These are phyloP conservation scores for Paratrypauchen microcephalus DNA, from an alignment of 2,797 vertebrate species.

Conservation along the genomic window DNA sequence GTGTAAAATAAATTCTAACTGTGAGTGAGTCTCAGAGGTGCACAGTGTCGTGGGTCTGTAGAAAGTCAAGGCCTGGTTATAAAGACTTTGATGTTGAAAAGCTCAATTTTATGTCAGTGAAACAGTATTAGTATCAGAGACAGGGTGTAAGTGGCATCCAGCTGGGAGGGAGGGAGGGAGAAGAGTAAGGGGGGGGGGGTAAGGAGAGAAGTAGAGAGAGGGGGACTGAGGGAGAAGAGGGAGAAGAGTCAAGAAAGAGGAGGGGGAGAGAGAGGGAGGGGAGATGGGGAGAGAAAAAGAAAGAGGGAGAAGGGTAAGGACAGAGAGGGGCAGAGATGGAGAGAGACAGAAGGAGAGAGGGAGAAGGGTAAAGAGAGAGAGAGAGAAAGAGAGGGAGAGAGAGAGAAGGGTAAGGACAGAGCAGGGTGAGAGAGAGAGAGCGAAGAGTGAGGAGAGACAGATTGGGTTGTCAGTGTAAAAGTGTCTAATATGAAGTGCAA, in stretches of 20 bases:
- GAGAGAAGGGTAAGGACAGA: too few relatives aligned
- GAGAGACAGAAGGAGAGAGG: too few relatives aligned
- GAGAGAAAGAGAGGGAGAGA: too few relatives aligned
- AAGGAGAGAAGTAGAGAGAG: too few relatives aligned
- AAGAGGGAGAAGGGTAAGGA: too few relatives aligned
- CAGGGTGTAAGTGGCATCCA: conserved; percentile 2
- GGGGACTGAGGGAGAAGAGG: too few relatives aligned
- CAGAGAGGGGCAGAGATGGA: too few relatives aligned
- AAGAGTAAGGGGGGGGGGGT: too few relatives aligned
- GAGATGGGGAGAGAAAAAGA: too few relatives aligned
- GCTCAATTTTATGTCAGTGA: conserved; percentile 19
- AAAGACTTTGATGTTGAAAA: conserved; percentile 32
- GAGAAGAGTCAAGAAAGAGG: too few relatives aligned
- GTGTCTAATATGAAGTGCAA: neutral
- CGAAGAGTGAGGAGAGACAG: neutral
- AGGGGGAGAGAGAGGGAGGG: too few relatives aligned
- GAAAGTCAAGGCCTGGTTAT: neutral
- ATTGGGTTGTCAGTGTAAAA: conserved; percentile 8
- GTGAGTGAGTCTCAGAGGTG: neutral
- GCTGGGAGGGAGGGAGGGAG: neutral
- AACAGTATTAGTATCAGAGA: conserved; percentile 10
- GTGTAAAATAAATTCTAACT: neutral
- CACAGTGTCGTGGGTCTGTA: neutral
- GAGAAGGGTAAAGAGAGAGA: too few relatives aligned
- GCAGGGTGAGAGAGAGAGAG: neutral